A percentile compares a stretch with the other conserved stretches of the same genome.
These are phyloP conservation scores for Sebastes reedi DNA, from an alignment of 2,797 vertebrate species.

Conservation along the genomic window DNA sequence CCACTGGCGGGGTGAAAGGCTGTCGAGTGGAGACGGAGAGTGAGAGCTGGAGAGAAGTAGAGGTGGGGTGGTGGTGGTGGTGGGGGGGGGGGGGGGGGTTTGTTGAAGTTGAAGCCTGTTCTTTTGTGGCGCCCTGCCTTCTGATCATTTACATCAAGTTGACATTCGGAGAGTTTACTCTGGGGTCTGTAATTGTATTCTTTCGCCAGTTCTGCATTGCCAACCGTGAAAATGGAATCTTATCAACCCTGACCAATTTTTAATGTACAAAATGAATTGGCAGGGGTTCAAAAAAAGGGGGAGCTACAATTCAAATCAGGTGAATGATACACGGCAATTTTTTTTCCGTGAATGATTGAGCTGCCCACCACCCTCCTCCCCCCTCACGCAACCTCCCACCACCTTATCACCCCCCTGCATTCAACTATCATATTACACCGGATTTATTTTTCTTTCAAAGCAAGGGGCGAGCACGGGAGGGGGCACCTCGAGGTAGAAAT, in stretches of 20 bases:
- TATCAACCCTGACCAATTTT: slow-evolving; percentile 99
- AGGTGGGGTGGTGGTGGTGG: slow-evolving; percentile 12
- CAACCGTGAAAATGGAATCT: slow-evolving; percentile 99
- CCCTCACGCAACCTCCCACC: slow-evolving; percentile 55
- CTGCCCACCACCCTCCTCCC: slow-evolving; percentile 74
- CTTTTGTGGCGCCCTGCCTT: slow-evolving; percentile 91
- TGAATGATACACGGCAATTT: slow-evolving; percentile 94
- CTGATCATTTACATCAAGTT: slow-evolving; percentile 99
- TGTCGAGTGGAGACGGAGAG: slow-evolving; percentile 49
- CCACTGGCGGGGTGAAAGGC: slow-evolving; percentile 47
- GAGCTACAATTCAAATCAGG: slow-evolving; percentile 99
- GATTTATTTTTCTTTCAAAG: slow-evolving; percentile 82
- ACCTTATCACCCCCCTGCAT: slow-evolving; percentile 76
- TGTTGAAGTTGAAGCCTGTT: slow-evolving; percentile 82
- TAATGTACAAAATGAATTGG: slow-evolving; percentile 99
- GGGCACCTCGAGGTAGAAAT: slow-evolving; percentile 16
- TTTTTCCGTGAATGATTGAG: slow-evolving; percentile 84
- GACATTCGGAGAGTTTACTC: slow-evolving; percentile 99
- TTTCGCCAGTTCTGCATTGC: slow-evolving; percentile 99
- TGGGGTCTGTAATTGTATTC: slow-evolving; percentile 99
- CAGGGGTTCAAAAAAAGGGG: slow-evolving; percentile 93
- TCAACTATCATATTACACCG: slow-evolving; percentile 76
- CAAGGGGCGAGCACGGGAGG: slow-evolving; percentile 40
- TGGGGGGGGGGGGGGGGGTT: background rate
- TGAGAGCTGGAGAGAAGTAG: slow-evolving; percentile 30